Evolutionary conservation across 2,797 vertebrate genomes (phyloP), one percentile per base, ranked within the genome.

Genomic region (Galaxias olidus): DNA sequence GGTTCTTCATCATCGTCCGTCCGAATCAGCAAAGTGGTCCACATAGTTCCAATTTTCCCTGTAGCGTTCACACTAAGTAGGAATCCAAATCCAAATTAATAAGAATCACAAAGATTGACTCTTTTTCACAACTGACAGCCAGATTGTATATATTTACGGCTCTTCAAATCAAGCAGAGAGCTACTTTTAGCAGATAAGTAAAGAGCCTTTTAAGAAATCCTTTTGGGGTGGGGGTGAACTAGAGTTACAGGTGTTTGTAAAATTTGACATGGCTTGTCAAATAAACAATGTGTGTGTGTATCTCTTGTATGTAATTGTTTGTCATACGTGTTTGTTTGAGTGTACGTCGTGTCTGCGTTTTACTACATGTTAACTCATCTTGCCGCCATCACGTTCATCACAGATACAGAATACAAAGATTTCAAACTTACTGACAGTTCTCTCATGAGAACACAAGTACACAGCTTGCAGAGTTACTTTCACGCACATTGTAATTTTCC

Each of bases 1-100:
- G 82, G 77, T 59, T 62, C 43, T 30, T 55, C 58, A 58, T 49
- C 41, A 15, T 41, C 66, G 54, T 54, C 40, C 66, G 50, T 48
- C 59, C 63, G 42, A 52, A 14, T 17, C 44, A 41, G 20, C 20
- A 11, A 65, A 66, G 56, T 63, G 51, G 65, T 66, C 56, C 63
- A 58, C 55, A 58, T 45, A 11, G 54, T 57, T 61, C 53, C 10
- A 42, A 45, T 30, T 50, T 12, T 61, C 48, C 43, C 52, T 57
- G 8, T 20, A 14, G 41, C 44, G 61, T 45, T 18, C 20, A 44
- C 7, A 46, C 9, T 19, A 11, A n/a, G n/a, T n/a, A n/a, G n/a
- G n/a, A n/a, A n/a, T n/a, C n/a, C n/a, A n/a, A n/a, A n/a, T n/a
- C n/a, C n/a, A 30, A 30, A 30, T 30, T 2, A 30, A 30, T 30